These are phyloP conservation scores for Daktulosphaira vitifoliae DNA, from an alignment of 1,140 invertebrate species.

Conservation along the genomic window DNA sequence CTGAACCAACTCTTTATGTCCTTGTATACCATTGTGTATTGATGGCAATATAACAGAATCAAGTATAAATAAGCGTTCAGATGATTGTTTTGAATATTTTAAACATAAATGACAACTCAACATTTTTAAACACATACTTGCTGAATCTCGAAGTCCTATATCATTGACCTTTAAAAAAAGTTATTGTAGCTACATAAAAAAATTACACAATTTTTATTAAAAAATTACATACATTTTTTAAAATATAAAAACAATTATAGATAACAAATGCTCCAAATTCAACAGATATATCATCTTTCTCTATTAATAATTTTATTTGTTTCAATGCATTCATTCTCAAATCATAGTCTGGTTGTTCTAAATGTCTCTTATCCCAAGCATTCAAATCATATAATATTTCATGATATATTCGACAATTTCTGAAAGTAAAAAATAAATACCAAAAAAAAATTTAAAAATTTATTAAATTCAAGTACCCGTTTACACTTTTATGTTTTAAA, in stretches of 20 bases:
- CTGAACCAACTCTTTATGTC: constrained; percentile 53
- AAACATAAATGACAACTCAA: constrained; percentile 52
- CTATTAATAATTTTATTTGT: constrained; percentile 52
- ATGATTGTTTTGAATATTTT: constrained; percentile 26
- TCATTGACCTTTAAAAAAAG: constrained; percentile 56
- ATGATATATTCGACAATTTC: constrained; percentile 29
- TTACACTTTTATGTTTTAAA: too few relatives aligned
- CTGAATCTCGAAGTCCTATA: constrained; percentile 67
- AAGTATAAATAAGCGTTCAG: constrained; percentile 52
- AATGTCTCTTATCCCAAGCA: constrained; percentile 70
- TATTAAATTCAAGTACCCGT: background rate
- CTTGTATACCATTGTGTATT: constrained; percentile 58
- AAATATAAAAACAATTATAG: constrained; percentile 71
- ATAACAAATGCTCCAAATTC: constrained; percentile 64
- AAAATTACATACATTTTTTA: constrained; percentile 50
- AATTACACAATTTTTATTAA: background rate
- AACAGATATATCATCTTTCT: constrained; percentile 50
- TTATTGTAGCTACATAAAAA: background rate
- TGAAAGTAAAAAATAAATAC: background rate
- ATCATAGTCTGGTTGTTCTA: constrained; percentile 88
- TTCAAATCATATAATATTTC: constrained; percentile 53
- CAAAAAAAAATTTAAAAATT: too few relatives aligned
- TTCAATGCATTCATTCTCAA: constrained; percentile 64
- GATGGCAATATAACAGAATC: constrained; percentile 61
- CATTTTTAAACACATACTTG: constrained; percentile 62